These are phyloP conservation scores for Petrolisthes cinctipes DNA, from an alignment of 2,888 invertebrate genomes.

Conservation along the genomic window DNA sequence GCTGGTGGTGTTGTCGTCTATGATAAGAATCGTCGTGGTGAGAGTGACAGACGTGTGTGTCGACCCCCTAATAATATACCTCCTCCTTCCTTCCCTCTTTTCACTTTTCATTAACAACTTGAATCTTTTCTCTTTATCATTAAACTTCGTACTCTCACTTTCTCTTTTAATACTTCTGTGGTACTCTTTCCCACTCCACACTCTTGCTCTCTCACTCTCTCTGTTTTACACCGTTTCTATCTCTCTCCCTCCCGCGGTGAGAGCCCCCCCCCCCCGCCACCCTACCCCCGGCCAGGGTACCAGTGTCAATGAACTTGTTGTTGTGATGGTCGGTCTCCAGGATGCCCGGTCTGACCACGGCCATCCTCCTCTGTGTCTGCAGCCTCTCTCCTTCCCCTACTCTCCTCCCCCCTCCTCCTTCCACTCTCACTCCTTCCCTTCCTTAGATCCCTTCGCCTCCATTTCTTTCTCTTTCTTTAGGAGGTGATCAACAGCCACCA, in stretches of 20 bases:
- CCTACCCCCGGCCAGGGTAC: no score
- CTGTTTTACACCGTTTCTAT: no score
- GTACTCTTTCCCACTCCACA: no score
- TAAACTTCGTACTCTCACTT: no score
- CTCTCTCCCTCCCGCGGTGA: no score
- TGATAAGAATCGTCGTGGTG: not conserved
- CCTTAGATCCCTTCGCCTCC: not conserved
- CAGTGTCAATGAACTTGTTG: conserved; percentile 23
- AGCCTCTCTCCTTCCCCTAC: conserved; percentile 14
- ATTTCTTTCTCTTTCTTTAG: not conserved
- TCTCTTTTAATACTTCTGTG: no score
- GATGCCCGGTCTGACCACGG: conserved; percentile 39
- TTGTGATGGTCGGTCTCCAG: conserved; percentile 26
- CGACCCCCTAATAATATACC: not conserved
- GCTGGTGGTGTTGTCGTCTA: no score
- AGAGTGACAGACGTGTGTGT: not conserved
- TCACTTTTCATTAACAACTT: no score
- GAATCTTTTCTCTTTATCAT: no score
- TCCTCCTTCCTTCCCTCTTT: no score
- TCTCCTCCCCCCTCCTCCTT: not conserved
- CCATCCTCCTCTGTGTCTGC: not conserved
- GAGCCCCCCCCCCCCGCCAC: no score
- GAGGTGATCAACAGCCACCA: not conserved
- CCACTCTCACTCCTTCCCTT: not conserved
- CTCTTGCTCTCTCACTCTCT: no score